Evolutionary conservation across 2,113 vertebrate genomes (phyloP).

Genomic region (Tautogolabrus adspersus): DNA sequence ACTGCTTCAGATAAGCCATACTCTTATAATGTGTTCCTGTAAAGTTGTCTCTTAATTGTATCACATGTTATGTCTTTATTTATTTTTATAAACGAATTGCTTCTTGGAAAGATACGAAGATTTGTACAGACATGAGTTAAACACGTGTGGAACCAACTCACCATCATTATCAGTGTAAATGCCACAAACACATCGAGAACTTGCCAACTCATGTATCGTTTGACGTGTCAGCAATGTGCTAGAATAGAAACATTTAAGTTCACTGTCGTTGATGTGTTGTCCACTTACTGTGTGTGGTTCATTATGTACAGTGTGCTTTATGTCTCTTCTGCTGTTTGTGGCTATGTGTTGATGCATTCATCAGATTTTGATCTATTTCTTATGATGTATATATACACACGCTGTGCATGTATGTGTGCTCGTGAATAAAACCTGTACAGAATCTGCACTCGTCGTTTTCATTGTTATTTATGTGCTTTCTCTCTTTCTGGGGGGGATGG

Average conservation of each 20-base stretch:
- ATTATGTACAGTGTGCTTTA: constrained; percentile 13
- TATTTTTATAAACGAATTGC: constrained; percentile 18
- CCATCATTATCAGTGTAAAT: constrained; percentile 20
- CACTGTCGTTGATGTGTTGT: constrained; percentile 6
- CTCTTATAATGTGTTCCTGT: constrained; percentile 4
- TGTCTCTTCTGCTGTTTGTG: constrained; percentile 34
- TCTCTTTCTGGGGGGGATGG: not conserved
- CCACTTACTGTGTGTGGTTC: not conserved
- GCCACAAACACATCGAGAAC: constrained; percentile 31
- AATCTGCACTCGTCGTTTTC: not conserved
- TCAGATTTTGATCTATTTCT: constrained; percentile 17
- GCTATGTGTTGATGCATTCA: constrained; percentile 30
- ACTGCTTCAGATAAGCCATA: constrained; percentile 23
- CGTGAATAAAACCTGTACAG: constrained; percentile 55
- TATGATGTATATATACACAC: constrained; percentile 5
- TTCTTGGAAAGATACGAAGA: constrained; percentile 1
- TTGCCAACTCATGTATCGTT: constrained; percentile 21
- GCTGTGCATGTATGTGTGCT: constrained; percentile 15
- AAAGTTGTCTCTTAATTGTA: constrained; percentile 15
- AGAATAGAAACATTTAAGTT: not conserved
- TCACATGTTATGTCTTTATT: not conserved
- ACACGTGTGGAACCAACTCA: not conserved
- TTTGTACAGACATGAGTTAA: not conserved
- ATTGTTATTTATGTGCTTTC: not conserved
- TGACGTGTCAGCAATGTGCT: constrained; percentile 9